These are phyloP conservation scores for Darevskia nairensis DNA, from an alignment of 2,797 vertebrate species.

Conservation along the genomic window DNA sequence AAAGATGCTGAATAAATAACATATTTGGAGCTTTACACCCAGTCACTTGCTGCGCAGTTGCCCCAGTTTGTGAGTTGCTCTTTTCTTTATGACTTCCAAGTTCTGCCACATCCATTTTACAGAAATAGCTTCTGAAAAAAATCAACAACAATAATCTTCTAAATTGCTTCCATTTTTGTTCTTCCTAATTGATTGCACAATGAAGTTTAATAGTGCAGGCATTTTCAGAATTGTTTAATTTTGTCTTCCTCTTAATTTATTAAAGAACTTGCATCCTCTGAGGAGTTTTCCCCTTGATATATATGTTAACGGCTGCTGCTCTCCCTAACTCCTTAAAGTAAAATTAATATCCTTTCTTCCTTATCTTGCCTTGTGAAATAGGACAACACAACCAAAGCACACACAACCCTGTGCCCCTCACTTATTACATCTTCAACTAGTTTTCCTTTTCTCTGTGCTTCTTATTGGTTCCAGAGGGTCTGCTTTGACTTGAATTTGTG, in stretches of 20 bases:
- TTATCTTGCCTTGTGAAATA: constrained; percentile 9
- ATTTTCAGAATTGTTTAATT: constrained; percentile 27
- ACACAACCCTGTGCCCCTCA: background rate
- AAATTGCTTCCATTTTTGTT: background rate
- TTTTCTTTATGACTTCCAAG: background rate
- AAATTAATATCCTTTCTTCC: constrained; percentile 24
- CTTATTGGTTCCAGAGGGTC: background rate
- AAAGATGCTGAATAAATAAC: constrained; percentile 23
- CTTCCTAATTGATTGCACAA: constrained; percentile 1
- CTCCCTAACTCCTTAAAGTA: constrained; percentile 1
- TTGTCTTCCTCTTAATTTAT: constrained; percentile 31
- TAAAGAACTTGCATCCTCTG: constrained; percentile 19
- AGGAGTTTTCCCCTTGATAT: constrained; percentile 13
- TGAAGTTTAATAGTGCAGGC: background rate
- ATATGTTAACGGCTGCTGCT: constrained; percentile 22
- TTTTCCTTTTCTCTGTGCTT: background rate
- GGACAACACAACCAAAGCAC: background rate
- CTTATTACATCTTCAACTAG: background rate
- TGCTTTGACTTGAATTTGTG: background rate
- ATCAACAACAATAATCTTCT: background rate
- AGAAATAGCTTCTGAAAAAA: background rate
- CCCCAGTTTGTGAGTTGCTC: background rate
- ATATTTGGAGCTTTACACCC: background rate
- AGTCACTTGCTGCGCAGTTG: background rate
- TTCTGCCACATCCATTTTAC: background rate